Evolutionary conservation across 30 jellyfish, hydroid and myxozoan genomes (phyloP).

Genomic region (Chrysaora quinquecirrha): DNA sequence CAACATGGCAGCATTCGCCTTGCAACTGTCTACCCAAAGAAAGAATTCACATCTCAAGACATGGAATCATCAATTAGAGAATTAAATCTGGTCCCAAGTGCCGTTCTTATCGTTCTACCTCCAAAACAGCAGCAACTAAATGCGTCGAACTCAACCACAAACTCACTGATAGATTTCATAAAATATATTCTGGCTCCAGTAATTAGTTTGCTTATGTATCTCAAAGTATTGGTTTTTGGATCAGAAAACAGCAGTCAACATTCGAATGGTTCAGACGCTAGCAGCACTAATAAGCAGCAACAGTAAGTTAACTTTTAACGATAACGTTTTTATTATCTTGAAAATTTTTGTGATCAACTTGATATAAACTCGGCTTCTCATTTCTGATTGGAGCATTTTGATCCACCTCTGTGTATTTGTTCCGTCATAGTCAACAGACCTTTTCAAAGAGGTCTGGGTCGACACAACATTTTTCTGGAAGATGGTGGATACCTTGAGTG

Average conservation of each 20-base stretch:
- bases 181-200: constrained; percentile 47
- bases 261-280: too few relatives aligned
- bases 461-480: too few relatives aligned
- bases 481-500: too few relatives aligned
- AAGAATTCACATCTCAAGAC: constrained; percentile 64
- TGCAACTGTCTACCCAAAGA: constrained; percentile 87
- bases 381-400: too few relatives aligned
- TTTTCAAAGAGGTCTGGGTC: too few relatives aligned
- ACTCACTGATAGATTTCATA: constrained; percentile 36
- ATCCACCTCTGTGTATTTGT: too few relatives aligned
- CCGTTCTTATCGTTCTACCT: constrained; percentile 78
- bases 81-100: constrained; percentile 81
- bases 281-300: neutral
- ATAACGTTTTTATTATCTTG: too few relatives aligned
- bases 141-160: neutral
- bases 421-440: too few relatives aligned
- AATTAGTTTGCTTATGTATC: constrained; percentile 25
- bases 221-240: constrained; percentile 30
- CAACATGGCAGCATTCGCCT: constrained; percentile 32
- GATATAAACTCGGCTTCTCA: too few relatives aligned
- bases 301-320: too few relatives aligned
- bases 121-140: constrained; percentile 39
- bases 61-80: constrained; percentile 46
- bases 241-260: too few relatives aligned
- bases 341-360: too few relatives aligned